These are phyloP conservation scores for Calliphora vomitoria DNA, from an alignment of 2,888 invertebrate species.

Conservation along the genomic window DNA sequence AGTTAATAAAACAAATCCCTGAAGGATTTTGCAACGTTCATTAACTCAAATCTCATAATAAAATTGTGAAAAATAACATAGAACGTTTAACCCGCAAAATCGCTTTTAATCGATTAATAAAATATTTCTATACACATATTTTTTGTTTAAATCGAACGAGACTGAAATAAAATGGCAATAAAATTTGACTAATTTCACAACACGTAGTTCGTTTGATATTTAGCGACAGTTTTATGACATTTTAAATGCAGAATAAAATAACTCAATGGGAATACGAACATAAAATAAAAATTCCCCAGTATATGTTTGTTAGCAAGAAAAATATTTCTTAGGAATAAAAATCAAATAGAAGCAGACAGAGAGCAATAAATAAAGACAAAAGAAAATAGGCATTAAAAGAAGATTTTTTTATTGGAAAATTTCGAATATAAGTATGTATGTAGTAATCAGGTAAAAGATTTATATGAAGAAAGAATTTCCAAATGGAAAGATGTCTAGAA, in stretches of 20 bases:
- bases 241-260: conserved; percentile 15
- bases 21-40: no score
- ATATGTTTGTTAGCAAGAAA: not conserved
- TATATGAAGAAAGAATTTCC: no score
- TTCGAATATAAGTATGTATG: no score
- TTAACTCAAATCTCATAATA: no score
- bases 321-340: not conserved
- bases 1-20: no score
- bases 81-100: no score
- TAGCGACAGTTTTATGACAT: conserved; percentile 43
- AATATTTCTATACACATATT: no score
- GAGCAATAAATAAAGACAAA: not conserved
- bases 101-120: no score
- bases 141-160: not conserved
- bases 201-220: conserved; percentile 40
- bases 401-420: no score
- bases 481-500: no score
- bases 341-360: not conserved
- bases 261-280: not conserved
- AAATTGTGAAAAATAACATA: no score
- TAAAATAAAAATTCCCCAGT: not conserved
- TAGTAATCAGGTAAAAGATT: no score
- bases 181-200: conserved; percentile 20
- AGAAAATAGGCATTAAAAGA: not conserved
- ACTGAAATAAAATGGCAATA: not conserved